Percentiles rank a stretch among this genome's conserved stretches.
Conservation (phyloP, 2,113 vertebrate genomes). For the Hippocampus abdominalis region DNA sequence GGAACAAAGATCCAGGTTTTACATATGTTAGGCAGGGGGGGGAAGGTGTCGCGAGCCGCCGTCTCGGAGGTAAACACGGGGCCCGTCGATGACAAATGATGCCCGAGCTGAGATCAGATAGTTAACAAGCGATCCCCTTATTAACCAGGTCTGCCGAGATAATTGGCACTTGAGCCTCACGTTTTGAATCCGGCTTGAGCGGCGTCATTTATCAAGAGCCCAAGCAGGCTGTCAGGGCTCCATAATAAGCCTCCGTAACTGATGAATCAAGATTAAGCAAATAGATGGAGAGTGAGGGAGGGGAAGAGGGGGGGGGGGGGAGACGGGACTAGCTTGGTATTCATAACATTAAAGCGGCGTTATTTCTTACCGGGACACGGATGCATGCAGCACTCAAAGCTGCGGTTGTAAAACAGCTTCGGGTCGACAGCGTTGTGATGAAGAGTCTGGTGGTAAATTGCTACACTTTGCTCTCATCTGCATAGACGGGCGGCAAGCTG, state of each 20-base stretch:
- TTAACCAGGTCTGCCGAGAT: slow-evolving; percentile 99
- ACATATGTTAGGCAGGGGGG: slow-evolving; percentile 91
- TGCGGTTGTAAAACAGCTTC: slow-evolving; percentile 27
- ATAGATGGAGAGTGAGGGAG: slow-evolving; percentile 88
- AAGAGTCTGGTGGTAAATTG: slow-evolving; percentile 31
- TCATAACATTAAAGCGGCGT: slow-evolving; percentile 89
- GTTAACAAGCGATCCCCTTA: slow-evolving; percentile 99
- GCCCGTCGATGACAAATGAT: slow-evolving; percentile 92
- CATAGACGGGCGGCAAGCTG: slow-evolving; percentile 23
- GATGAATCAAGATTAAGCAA: slow-evolving; percentile 98
- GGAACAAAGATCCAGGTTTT: slow-evolving; percentile 99
- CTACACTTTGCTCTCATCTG: slow-evolving; percentile 45
- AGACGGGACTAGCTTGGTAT: slow-evolving; percentile 88
- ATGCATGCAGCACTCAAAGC: slow-evolving; percentile 67
- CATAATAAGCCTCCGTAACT: slow-evolving; percentile 92
- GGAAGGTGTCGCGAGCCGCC: slow-evolving; percentile 82
- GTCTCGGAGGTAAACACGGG: slow-evolving; percentile 92
- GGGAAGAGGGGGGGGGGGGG: slow-evolving; percentile 62
- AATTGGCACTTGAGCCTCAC: slow-evolving; percentile 99
- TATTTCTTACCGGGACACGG: slow-evolving; percentile 83
- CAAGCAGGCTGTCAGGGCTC: slow-evolving; percentile 88
- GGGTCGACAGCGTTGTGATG: slow-evolving; percentile 23
- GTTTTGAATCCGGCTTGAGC: slow-evolving; percentile 97
- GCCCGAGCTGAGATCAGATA: slow-evolving; percentile 97
- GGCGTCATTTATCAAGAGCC: slow-evolving; percentile 97